phyloP scores from a whole-genome alignment of 2,113 vertebrate genomes.

The Alligator sinensis region DNA sequence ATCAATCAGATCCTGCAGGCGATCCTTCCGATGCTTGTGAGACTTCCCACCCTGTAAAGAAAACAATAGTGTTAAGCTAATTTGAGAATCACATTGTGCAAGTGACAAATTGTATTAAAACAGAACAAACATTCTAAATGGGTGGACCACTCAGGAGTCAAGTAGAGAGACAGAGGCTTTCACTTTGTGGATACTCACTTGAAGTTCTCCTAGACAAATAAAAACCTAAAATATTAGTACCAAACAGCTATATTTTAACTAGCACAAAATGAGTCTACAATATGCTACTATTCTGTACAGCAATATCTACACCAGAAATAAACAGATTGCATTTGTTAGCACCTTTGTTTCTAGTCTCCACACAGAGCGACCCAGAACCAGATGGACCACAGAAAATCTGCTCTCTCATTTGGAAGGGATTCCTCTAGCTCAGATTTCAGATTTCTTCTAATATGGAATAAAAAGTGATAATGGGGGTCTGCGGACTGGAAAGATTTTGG shows the following conservation, averaged over 20 bases:
- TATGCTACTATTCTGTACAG: neutral
- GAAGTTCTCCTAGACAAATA: neutral
- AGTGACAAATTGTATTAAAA: neutral
- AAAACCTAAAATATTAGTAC: neutral
- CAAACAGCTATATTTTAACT: neutral
- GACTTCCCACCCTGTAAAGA: slow-evolving; percentile 82
- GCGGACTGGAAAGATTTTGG: no score
- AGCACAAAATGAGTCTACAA: neutral
- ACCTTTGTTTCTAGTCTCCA: neutral
- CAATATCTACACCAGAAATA: neutral
- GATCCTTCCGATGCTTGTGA: slow-evolving; percentile 94
- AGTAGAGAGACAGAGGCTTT: neutral
- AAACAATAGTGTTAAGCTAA: neutral
- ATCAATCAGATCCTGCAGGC: slow-evolving; percentile 97
- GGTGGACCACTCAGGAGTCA: neutral
- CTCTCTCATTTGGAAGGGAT: no score
- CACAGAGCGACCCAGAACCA: no score
- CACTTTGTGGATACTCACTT: neutral
- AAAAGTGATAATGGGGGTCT: no score
- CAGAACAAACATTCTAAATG: neutral
- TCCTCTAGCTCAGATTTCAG: no score
- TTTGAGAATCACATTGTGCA: neutral
- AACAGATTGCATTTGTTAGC: neutral
- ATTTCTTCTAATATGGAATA: no score
- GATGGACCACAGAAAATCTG: no score